These are phyloP conservation scores for Trachelus tabidus DNA, from an alignment of 2,888 invertebrate species.

Conservation along the genomic window DNA sequence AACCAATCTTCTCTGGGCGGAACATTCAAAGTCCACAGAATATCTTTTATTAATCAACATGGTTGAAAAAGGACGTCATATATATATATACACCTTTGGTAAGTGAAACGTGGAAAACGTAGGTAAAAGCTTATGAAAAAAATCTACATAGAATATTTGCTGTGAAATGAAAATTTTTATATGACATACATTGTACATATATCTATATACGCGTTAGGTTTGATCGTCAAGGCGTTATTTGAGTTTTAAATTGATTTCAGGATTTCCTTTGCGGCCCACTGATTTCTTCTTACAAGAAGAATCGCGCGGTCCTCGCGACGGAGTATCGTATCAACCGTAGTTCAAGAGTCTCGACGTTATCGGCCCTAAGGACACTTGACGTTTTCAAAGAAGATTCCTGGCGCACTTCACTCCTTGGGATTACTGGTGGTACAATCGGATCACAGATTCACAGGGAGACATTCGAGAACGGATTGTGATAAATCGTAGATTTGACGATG, in stretches of 20 bases:
- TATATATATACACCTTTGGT: not conserved
- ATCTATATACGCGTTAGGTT: no score
- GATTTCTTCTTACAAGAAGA: not conserved
- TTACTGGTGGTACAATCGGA: constrained; percentile 10
- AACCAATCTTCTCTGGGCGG: not conserved
- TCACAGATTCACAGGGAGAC: not conserved
- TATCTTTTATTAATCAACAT: not conserved
- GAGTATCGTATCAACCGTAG: not conserved
- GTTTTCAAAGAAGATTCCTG: constrained; percentile 28
- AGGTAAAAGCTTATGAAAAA: not conserved
- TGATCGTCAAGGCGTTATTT: no score
- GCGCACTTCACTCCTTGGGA: constrained; percentile 20
- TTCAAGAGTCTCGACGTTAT: not conserved
- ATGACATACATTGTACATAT: no score
- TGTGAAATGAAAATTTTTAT: no score
- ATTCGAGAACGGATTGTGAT: not conserved
- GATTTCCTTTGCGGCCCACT: not conserved
- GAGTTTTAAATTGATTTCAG: not conserved
- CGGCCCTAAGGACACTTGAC: constrained; percentile 8
- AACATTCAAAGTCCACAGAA: not conserved
- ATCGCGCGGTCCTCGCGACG: not conserved
- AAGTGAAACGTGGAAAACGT: not conserved
- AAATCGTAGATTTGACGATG: not conserved
- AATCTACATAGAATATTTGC: not conserved
- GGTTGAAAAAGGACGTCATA: not conserved